Evolutionary conservation across 2,797 vertebrate species (phyloP).

Genomic region (Coregonus sp.): DNA sequence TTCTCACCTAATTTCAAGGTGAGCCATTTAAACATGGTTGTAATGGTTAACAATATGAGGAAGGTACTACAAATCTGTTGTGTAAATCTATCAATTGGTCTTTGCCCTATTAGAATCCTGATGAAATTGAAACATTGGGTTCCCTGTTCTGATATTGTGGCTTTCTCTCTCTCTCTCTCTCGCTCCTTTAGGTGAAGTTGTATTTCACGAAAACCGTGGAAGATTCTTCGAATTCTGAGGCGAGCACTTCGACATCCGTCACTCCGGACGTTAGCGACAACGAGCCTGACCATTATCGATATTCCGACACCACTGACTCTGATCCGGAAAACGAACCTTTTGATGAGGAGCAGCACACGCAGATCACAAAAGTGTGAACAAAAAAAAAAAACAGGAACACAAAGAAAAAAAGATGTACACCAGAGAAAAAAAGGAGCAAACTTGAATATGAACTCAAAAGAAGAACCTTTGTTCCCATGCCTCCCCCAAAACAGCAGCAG

Average conservation of each 20-base stretch:
- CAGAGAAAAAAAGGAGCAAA: conserved; percentile 84
- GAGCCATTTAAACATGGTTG: conserved; percentile 19
- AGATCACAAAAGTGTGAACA: conserved; percentile 99
- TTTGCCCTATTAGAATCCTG: too few species aligned
- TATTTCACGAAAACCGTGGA: conserved; percentile 99
- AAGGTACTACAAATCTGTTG: background rate
- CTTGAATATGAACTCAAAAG: conserved; percentile 99
- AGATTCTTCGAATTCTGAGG: conserved; percentile 94
- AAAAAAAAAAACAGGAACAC: conserved; percentile 37
- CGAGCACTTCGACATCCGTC: conserved; percentile 96
- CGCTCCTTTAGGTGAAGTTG: conserved; percentile 89
- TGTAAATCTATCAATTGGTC: too few species aligned
- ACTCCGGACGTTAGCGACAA: conserved; percentile 99
- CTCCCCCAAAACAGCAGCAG: conserved; percentile 83
- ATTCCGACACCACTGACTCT: conserved; percentile 99
- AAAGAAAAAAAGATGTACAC: conserved; percentile 73
- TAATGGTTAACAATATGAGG: background rate
- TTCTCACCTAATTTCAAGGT: conserved; percentile 99
- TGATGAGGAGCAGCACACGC: conserved; percentile 99
- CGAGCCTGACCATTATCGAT: conserved; percentile 99
- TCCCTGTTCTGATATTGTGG: background rate
- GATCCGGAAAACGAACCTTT: conserved; percentile 99
- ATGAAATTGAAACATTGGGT: background rate
- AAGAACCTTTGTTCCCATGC: conserved; percentile 85
- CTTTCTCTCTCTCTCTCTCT: background rate